These are phyloP conservation scores for Crax fasciolata DNA, from an alignment of 2,797 vertebrate species.

Conservation along the genomic window DNA sequence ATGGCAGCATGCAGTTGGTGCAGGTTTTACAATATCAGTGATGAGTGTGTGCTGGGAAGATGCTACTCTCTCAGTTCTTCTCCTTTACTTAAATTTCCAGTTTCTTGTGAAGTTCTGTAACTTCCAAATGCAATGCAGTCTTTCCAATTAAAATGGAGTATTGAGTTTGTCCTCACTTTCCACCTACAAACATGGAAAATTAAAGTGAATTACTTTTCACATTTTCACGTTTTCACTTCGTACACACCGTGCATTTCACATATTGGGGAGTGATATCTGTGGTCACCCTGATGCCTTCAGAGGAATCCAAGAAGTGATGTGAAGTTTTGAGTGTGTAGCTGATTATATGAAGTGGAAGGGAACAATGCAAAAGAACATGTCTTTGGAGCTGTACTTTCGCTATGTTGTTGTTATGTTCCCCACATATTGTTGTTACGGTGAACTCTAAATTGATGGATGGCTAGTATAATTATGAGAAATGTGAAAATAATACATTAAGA, in stretches of 20 bases:
- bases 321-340: not conserved
- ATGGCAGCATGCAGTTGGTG: not conserved
- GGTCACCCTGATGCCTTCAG: not conserved
- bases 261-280: accelerated
- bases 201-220: not conserved
- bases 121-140: not conserved
- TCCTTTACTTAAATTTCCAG: not conserved
- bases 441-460: not conserved
- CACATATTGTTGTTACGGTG: not conserved
- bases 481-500: not conserved
- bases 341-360: not conserved
- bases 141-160: not conserved
- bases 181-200: not conserved
- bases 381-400: not conserved
- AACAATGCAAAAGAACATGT: not conserved
- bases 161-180: not conserved
- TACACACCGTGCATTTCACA: not conserved
- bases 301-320: not conserved
- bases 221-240: too few species aligned
- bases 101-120: not conserved
- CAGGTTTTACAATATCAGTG: not conserved
- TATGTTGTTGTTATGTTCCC: not conserved
- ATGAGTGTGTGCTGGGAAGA: not conserved
- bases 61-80: not conserved
- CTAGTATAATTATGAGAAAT: not conserved